A percentile compares a stretch with the other conserved stretches of the same genome.
Conservation (phyloP, 2,797 vertebrate species). For the Chromis chromis region DNA sequence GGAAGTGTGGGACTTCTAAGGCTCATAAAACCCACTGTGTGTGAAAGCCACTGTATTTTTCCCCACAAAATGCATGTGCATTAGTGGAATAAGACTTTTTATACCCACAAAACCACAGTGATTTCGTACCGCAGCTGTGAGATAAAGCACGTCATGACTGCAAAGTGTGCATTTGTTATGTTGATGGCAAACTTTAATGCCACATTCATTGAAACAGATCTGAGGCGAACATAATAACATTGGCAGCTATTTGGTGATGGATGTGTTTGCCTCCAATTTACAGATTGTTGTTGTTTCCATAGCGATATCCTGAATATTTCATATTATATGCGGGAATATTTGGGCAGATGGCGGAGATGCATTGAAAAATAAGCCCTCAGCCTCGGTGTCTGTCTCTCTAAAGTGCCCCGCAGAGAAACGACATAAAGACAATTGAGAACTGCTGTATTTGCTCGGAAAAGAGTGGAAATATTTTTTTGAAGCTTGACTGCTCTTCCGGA, state of each 20-base stretch:
- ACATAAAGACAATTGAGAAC: constrained; percentile 37
- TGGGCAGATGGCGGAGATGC: constrained; percentile 17
- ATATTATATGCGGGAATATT: constrained; percentile 16
- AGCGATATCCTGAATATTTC: constrained; percentile 25
- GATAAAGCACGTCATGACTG: constrained; percentile 3
- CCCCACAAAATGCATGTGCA: constrained; percentile 4
- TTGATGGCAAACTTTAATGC: constrained; percentile 2
- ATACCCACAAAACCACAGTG: not conserved
- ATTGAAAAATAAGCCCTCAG: constrained; percentile 24
- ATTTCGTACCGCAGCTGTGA: constrained; percentile 3
- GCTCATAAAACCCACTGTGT: constrained; percentile 51
- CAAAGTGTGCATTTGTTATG: not conserved
- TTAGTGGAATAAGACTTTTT: constrained; percentile 21
- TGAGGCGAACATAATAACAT: not conserved
- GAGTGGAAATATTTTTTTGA: constrained; percentile 41
- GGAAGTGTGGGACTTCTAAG: constrained; percentile 21
- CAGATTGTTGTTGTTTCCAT: constrained; percentile 26
- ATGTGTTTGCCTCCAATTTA: not conserved
- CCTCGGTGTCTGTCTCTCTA: constrained; percentile 33
- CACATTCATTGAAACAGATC: not conserved
- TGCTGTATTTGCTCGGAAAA: constrained; percentile 31
- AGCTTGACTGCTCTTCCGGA: constrained; percentile 32
- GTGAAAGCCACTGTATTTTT: constrained; percentile 38
- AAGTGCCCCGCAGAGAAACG: constrained; percentile 38
- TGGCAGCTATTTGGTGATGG: not conserved